phyloP scores from a whole-genome alignment of 2,113 vertebrate species.

The Mustelus asterias region DNA sequence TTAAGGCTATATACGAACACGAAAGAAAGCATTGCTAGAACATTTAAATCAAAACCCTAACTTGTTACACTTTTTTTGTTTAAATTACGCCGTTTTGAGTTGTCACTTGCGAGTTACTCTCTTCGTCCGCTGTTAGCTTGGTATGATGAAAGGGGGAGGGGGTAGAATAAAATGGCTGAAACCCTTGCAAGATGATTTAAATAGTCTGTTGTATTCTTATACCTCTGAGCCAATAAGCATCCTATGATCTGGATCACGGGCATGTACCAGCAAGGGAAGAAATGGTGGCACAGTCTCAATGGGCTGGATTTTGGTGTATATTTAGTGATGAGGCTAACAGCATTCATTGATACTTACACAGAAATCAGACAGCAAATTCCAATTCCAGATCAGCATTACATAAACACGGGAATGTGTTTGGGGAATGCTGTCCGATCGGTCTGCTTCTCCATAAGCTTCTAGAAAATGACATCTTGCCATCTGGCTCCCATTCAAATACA shows the following conservation, averaged over 20 bases:
- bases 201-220: neutral
- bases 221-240: neutral
- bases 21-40: slow-evolving; percentile 71
- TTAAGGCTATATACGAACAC: slow-evolving; percentile 89
- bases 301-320: neutral
- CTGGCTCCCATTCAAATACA: neutral
- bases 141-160: no score
- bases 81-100: slow-evolving; percentile 41
- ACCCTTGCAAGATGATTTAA: neutral
- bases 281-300: neutral
- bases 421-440: neutral
- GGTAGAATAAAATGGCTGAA: neutral
- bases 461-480: neutral
- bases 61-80: slow-evolving; percentile 55
- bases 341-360: neutral
- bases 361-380: neutral
- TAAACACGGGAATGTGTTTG: neutral
- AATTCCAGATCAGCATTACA: neutral
- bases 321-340: neutral
- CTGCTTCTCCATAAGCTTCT: neutral
- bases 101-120: slow-evolving; percentile 39
- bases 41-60: slow-evolving; percentile 54
- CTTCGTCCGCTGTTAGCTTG: slow-evolving; percentile 44
- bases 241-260: neutral
- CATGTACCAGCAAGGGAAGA: neutral